Conservation (phyloP, 2,113 vertebrate species). For the Bostrychus sinensis region DNA sequence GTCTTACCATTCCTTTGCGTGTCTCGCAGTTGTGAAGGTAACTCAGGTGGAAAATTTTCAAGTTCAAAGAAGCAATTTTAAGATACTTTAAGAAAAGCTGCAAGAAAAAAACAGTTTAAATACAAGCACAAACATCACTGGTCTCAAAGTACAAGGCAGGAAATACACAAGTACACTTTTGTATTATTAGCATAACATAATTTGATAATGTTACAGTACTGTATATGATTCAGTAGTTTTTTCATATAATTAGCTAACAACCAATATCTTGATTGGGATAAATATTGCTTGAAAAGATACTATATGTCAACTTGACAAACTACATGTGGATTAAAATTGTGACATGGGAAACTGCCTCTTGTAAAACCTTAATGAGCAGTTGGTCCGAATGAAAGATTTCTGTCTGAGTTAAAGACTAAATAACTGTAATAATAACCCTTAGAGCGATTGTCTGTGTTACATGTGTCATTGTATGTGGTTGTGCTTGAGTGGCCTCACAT, state of each 20-base stretch:
- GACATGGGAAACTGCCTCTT: not conserved
- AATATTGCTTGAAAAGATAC: no score
- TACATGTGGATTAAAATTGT: conserved; percentile 25
- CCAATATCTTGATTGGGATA: no score
- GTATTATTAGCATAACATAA: no score
- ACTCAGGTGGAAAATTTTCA: conserved; percentile 83
- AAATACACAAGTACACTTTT: no score
- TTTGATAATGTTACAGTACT: no score
- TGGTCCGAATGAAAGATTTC: not conserved
- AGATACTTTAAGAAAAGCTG: conserved; percentile 85
- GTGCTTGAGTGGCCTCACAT: conserved; percentile 65
- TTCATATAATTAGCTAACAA: no score
- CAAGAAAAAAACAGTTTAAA: not conserved
- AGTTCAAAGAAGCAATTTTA: conserved; percentile 80
- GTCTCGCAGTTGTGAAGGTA: conserved; percentile 85
- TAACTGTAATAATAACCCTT: not conserved
- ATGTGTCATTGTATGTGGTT: not conserved
- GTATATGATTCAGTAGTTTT: no score
- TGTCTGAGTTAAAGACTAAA: not conserved
- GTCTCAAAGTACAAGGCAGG: not conserved
- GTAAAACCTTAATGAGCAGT: conserved; percentile 4
- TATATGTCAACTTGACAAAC: no score
- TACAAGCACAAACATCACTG: no score
- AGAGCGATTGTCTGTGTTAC: not conserved
- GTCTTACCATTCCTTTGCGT: conserved; percentile 82